Evolutionary conservation across 2,797 vertebrate species (phyloP), one percentile per base, ranked within the genome.

Genomic region (Malurus leucopterus): DNA sequence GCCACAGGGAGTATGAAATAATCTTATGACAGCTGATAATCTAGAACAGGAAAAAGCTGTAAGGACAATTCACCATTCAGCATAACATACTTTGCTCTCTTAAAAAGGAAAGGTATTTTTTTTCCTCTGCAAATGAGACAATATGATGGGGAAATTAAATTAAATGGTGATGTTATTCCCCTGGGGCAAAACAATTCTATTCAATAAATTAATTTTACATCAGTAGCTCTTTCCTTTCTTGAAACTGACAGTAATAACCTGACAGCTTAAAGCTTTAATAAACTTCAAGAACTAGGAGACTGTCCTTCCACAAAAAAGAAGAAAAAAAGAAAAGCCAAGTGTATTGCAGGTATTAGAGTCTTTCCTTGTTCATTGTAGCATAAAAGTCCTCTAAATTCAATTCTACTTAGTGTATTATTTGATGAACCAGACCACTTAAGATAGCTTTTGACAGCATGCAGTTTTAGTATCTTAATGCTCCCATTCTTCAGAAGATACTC

Each of bases 151-250:
- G 91, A 97, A 98, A 98, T 98, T 97, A 97, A 97, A 97, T 97
- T 97, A 97, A 97, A 97, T 97, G 94, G 96, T 97, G 96, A 97
- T 97, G 96, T 96, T 97, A 96, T 97, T 96, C 96, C 96, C 96
- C 84, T 89, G 95, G 96, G 97, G 97, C 96, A 97, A 97, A 97
- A 97, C 97, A 97, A 96, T 97, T 96, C 95, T 95, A 96, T 97
- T 97, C 96, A 96, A 97, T 97, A 97, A 97, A 97, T 97, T 97
- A 97, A 97, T 97, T 97, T 97, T 97, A 97, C 96, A 96, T 97
- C 96, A 96, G 94, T 95, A 97, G 96, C 94, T 97, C 95, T 96
- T 95, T 96, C 93, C 95, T 96, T 96, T 95, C 96, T 96, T 91
- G 95, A 96, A 97, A 95, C 93, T 97, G 97, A 97, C 97, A 96